Evolutionary conservation across 2,888 invertebrate species (phyloP).

Genomic region (Orthosia gothica): DNA sequence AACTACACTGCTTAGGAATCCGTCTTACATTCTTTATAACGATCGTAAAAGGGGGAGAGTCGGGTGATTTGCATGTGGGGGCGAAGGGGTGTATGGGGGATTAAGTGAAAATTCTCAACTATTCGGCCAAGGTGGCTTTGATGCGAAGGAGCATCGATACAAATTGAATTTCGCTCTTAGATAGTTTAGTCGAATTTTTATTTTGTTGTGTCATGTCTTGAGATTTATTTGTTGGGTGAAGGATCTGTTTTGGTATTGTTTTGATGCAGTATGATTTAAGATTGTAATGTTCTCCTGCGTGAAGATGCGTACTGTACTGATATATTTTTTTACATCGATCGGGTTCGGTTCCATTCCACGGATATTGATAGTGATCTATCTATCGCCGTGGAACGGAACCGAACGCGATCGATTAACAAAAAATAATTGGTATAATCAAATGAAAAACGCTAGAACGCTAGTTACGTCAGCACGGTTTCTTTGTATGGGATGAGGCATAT

Average conservation of each 20-base stretch:
- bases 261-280: background rate
- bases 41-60: slow-evolving; percentile 74
- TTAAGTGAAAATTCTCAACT: slow-evolving; percentile 74
- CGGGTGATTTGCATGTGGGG: slow-evolving; percentile 81
- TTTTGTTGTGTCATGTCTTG: slow-evolving; percentile 25
- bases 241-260: background rate
- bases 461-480: no score
- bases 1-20: slow-evolving; percentile 74
- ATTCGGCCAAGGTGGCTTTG: slow-evolving; percentile 63
- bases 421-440: no score
- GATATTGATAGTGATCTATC: no score
- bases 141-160: slow-evolving; percentile 61
- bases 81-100: slow-evolving; percentile 61
- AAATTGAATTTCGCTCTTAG: slow-evolving; percentile 61
- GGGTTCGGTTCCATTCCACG: no score
- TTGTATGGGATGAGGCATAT: no score
- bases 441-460: no score
- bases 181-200: slow-evolving; percentile 17
- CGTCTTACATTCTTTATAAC: slow-evolving; percentile 80
- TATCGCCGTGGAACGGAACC: no score
- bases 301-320: no score
- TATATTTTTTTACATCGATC: no score
- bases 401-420: no score
- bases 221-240: background rate
- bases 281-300: no score